Conservation (phyloP, 2,797 vertebrate genomes). For the Picus viridis region DNA sequence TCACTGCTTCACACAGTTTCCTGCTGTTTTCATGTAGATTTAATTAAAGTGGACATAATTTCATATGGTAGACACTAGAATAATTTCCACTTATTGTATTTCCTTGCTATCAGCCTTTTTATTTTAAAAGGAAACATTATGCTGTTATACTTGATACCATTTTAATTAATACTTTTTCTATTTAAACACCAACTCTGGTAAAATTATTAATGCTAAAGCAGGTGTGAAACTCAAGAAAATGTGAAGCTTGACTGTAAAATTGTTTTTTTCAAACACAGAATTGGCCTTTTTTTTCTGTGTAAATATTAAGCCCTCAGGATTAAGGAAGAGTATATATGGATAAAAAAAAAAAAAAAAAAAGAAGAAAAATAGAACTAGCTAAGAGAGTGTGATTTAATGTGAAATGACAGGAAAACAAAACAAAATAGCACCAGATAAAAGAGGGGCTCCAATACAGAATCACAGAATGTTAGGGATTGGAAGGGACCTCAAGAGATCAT, state of each 20-base stretch:
- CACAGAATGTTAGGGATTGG: too few species aligned
- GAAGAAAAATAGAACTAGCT: background rate
- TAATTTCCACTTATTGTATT: background rate
- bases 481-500: too few species aligned
- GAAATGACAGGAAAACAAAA: background rate
- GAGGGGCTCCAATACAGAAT: background rate
- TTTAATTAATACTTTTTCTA: constrained; percentile 14
- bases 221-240: background rate
- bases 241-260: background rate
- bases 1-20: background rate
- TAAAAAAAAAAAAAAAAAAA: background rate
- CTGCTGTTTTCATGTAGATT: background rate
- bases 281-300: background rate
- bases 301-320: background rate
- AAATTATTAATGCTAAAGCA: background rate
- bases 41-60: background rate
- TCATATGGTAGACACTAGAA: background rate
- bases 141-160: background rate
- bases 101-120: background rate
- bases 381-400: background rate
- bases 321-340: background rate
- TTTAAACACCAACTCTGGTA: background rate
- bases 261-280: background rate
- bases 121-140: background rate
- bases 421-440: background rate